Base-by-base conservation (phyloP, 2,888 invertebrate genomes). In the Scrobipalpa atriplicella region DNA sequence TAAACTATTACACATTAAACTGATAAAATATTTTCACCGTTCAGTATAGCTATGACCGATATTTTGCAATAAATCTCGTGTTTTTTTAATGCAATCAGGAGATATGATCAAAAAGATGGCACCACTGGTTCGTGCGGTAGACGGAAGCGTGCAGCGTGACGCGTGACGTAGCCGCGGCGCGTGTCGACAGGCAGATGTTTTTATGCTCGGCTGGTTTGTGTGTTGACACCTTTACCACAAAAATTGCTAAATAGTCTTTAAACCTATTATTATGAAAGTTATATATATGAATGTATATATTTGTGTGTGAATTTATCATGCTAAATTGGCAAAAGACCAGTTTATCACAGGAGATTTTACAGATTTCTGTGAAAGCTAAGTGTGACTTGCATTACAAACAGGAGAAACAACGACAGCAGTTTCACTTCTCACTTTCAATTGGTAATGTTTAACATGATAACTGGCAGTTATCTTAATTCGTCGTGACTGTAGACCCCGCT, bases 141-240 rank as follows among this genome's bases (percentile, higher is more conserved):
- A n/a, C 47, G 47, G 47, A 47, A 47, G 47, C 47, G 13, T 43
- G 43, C 6, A 43, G 43, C 43, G 47, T 47, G 47, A 47, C 47
- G 47, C 38, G 38, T 58, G 9, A 58, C 16, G 36, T 16, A 47
- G 47, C 47, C 29, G n/a, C 58, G 38, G 18, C 58, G 58, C 58
- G 58, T 58, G 58, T 38, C 58, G 16, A 16, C 38, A n/a, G 29
- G 58, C 58, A 58, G 58, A 58, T 56, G 56, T 18, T 56, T 36
- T 56, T 18, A 7, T 21, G 21, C 29, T 36, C n/a, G 13, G 56
- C 29, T 29, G 18, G 2, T 36, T 54, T 56, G 7, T 56, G 21
- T 56, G 29, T 56, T 56, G 54, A 11, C 16, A n/a, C 54, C 21
- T 54, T 54, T 54, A 21, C 21, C 18, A 19, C 11, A 21, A 11